Conservation (phyloP, 1,140 invertebrate genomes). For the Cryptotermes secundus region DNA sequence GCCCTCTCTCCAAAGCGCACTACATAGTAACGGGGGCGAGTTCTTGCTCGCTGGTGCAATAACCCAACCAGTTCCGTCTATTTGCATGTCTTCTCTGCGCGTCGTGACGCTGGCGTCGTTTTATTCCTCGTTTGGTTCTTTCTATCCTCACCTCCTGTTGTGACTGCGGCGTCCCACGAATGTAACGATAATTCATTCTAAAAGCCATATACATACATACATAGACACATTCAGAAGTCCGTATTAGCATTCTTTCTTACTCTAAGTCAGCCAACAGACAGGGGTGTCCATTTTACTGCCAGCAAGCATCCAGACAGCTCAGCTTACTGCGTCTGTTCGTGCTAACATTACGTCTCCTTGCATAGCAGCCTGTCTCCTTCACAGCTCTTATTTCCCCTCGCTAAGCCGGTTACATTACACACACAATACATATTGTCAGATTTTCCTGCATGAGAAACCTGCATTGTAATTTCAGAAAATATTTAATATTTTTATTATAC, state of each 20-base stretch:
- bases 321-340: too few species aligned
- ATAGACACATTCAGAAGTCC: not conserved
- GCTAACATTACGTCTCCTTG: too few species aligned
- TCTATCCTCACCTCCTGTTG: not conserved
- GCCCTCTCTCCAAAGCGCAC: not conserved
- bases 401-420: too few species aligned
- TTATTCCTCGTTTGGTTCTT: conserved; percentile 11
- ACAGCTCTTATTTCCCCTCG: too few species aligned
- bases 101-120: conserved; percentile 8
- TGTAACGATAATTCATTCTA: conserved; percentile 19
- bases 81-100: conserved; percentile 20
- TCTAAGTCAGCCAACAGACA: not conserved
- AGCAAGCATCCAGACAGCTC: too few species aligned
- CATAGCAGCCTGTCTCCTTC: too few species aligned
- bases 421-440: too few species aligned
- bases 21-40: not conserved
- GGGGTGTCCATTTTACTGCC: not conserved
- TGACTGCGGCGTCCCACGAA: not conserved
- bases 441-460: too few species aligned
- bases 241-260: not conserved
- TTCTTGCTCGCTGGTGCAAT: not conserved
- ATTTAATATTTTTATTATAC: too few species aligned
- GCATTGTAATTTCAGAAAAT: too few species aligned
- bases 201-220: not conserved
- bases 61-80: not conserved